Conservation (phyloP, 1,140 invertebrate genomes). For the Triops longicaudatus region DNA sequence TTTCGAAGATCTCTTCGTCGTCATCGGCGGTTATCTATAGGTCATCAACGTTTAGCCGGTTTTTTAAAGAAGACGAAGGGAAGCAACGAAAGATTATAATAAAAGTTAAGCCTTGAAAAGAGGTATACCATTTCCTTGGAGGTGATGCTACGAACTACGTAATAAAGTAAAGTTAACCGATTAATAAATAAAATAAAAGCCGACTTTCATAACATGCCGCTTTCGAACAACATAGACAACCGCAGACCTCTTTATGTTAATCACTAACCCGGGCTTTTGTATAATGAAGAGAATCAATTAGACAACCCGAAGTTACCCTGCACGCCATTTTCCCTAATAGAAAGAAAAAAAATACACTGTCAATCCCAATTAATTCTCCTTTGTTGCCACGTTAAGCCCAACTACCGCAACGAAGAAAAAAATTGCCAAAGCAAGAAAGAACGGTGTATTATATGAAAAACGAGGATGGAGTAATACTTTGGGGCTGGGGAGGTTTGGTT, state of each 20-base stretch:
- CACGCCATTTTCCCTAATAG: background rate
- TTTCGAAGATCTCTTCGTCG: too few species aligned
- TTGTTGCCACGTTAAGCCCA: background rate
- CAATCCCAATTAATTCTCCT: constrained; percentile 7
- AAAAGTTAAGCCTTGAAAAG: background rate
- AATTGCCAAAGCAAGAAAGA: background rate
- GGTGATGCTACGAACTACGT: background rate
- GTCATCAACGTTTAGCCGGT: too few species aligned
- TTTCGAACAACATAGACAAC: background rate
- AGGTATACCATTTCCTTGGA: background rate
- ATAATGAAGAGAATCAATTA: constrained; percentile 16
- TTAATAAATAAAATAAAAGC: constrained; percentile 8
- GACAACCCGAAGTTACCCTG: background rate
- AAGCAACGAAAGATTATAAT: background rate
- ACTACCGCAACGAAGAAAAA: background rate
- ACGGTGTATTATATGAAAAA: background rate
- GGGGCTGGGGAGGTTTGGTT: background rate
- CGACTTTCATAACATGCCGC: background rate
- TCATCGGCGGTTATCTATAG: too few species aligned
- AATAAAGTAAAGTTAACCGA: constrained; percentile 4
- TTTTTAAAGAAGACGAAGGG: too few species aligned
- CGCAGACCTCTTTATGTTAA: background rate
- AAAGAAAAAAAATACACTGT: background rate
- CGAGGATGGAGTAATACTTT: background rate
- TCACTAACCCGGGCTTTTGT: background rate